These are phyloP conservation scores for Laspeyria flexula DNA, from an alignment of 2,888 invertebrate species.

Conservation along the genomic window DNA sequence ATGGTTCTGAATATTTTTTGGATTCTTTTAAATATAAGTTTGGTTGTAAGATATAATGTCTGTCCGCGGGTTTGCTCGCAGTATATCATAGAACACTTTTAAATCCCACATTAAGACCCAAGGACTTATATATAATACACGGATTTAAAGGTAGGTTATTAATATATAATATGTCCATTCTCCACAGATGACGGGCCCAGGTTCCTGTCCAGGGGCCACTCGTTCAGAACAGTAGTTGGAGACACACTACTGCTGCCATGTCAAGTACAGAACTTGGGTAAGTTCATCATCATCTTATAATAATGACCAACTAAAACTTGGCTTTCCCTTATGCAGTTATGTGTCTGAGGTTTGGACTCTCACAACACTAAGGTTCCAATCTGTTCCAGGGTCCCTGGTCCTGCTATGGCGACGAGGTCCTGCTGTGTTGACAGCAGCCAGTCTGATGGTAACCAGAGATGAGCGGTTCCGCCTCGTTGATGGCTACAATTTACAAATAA, in stretches of 20 bases:
- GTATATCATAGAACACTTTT: no score
- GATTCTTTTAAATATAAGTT: neutral
- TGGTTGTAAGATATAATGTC: no score
- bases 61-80: no score
- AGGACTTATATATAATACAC: no score
- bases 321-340: no score
- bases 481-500: conserved; percentile 90
- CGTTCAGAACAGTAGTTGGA: conserved; percentile 91
- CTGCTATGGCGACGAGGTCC: conserved; percentile 89
- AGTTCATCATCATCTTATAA: conserved; percentile 59
- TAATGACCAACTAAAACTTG: no score
- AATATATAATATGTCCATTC: conserved; percentile 1
- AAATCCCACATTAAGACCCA: no score
- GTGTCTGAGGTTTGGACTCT: no score
- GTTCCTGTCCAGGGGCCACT: conserved; percentile 91
- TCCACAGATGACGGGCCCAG: conserved; percentile 86
- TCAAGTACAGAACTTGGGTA: conserved; percentile 93
- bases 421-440: conserved; percentile 89
- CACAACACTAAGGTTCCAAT: neutral
- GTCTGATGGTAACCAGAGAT: conserved; percentile 90
- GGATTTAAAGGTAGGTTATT: no score
- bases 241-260: conserved; percentile 92
- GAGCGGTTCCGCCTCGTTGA: conserved; percentile 88
- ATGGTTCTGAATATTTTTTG: conserved; percentile 1
- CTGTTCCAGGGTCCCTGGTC: conserved; percentile 86